Base-by-base conservation (phyloP, 2,888 invertebrate species). In the Cyrtodaria siliqua region DNA sequence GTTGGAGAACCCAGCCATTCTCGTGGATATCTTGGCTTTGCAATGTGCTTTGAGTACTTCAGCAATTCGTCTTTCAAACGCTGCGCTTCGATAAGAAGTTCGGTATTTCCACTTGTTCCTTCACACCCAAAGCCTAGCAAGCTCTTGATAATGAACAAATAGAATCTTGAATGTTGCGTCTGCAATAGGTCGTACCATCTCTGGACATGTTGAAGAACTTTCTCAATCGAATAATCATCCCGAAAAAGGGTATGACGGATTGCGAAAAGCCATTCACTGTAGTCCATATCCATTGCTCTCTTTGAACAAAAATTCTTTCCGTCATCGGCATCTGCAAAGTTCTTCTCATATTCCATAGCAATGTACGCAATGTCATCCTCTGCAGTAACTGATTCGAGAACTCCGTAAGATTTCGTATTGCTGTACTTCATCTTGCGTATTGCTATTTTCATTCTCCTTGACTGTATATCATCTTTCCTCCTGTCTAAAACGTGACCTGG, bases 201-300 rank as follows among this genome's bases (percentile, higher is more conserved):
- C 18, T 73, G 68, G 12, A 84, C 74, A 9, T 49, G 50, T 23
- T 23, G 16, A 9, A 80, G 49, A 12, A 84, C 84, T 4, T 78
- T 75, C 42, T 78, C 82, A 23, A 76, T 33, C 9, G 16, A 40
- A 47, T 84, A 84, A 2, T 33, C 59, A 27, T 60, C 44, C 27
- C n/a, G 24, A 38, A 81, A 74, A 1, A 49, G 18, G 0, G 57
- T 57, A 47, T 76, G 60, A 20, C 84, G 27, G 14, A 84, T 79
- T 1, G 84, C 84, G 50, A 70, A 23, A 6, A 84, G 57, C 84
- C 84, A 84, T 42, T 84, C 84, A n/a, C 56, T 75, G 61, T 80
- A 80, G 61, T 82, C 82, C 44, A 68, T 49, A 26, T 84, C 84
- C 0, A 84, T 55, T 42, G 24, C 56, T 53, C 38, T 57, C 59